These are phyloP conservation scores for Bergia sp. DNA, from an alignment of 92 coral and sea anemone species.

Conservation along the genomic window DNA sequence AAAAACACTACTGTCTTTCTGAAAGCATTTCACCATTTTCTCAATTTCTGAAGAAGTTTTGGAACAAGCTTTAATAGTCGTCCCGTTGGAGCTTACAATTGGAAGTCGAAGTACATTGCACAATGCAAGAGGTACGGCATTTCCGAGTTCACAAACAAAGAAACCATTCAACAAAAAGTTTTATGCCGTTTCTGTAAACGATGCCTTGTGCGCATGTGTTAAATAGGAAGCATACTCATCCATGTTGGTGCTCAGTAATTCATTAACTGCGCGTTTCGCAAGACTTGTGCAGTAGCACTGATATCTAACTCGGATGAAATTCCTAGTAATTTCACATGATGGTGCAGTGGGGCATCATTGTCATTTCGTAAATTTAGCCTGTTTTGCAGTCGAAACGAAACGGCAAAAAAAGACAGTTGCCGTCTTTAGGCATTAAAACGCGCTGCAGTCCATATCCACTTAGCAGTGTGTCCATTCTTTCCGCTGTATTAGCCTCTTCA, in stretches of 20 bases:
- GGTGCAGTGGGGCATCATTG: not conserved
- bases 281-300: not conserved
- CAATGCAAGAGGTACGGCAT: conserved; percentile 49
- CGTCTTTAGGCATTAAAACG: conserved; percentile 45
- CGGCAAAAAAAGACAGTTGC: conserved; percentile 38
- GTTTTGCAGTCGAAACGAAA: conserved; percentile 31
- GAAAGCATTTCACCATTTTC: too few relatives aligned
- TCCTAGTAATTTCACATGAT: not conserved
- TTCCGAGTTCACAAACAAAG: conserved; percentile 49
- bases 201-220: not conserved
- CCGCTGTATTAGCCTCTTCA: conserved; percentile 17
- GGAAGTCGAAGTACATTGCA: conserved; percentile 19
- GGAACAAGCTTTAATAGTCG: too few relatives aligned
- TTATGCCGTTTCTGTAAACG: too few relatives aligned
- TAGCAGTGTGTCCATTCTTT: conserved; percentile 42
- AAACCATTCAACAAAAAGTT: too few relatives aligned
- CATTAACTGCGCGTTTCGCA: conserved; percentile 51
- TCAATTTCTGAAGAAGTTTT: too few relatives aligned
- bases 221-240: conserved; percentile 47
- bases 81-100: not conserved
- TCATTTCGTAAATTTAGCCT: conserved; percentile 19
- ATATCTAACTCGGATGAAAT: not conserved
- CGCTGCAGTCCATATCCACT: conserved; percentile 50
- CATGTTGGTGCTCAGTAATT: conserved; percentile 45
- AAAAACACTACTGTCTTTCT: too few relatives aligned